Conservation (phyloP, 2,888 invertebrate species). For the Pristionchus entomophagus region DNA sequence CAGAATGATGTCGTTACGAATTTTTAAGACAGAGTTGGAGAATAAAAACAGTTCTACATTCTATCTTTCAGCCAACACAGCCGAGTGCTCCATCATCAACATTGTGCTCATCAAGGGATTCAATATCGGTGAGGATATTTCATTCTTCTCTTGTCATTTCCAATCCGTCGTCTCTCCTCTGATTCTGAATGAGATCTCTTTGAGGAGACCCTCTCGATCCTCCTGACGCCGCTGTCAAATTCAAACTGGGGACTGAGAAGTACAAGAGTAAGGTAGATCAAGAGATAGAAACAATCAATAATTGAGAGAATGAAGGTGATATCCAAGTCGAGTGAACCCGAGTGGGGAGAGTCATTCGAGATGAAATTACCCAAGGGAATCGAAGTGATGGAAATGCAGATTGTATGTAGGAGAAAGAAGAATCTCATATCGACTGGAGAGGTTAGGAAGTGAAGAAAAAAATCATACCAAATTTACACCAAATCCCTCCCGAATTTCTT, state of each 20-base stretch:
- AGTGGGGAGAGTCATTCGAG: slow-evolving; percentile 97
- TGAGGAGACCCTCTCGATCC: slow-evolving; percentile 45
- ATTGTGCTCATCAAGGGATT: slow-evolving; percentile 41
- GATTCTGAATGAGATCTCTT: not conserved
- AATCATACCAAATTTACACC: no score
- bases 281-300: not conserved
- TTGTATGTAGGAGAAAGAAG: slow-evolving; percentile 44
- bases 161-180: no score
- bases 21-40: no score
- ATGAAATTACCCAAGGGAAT: slow-evolving; percentile 94
- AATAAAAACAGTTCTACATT: no score
- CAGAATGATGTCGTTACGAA: no score
- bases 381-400: slow-evolving; percentile 87
- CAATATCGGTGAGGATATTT: slow-evolving; percentile 13
- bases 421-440: slow-evolving; percentile 25
- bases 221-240: slow-evolving; percentile 88
- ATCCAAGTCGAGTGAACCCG: slow-evolving; percentile 88
- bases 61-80: not conserved
- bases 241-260: slow-evolving; percentile 96
- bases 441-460: not conserved
- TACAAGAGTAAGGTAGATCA: slow-evolving; percentile 87
- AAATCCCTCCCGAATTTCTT: no score
- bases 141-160: not conserved
- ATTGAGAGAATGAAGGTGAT: slow-evolving; percentile 72
- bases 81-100: slow-evolving; percentile 43